A percentile compares a stretch with the other conserved stretches of the same genome.
These are phyloP conservation scores for Zoroaster sp. DNA, from an alignment of 53 echinoderm and acorn worm species.

Conservation along the genomic window DNA sequence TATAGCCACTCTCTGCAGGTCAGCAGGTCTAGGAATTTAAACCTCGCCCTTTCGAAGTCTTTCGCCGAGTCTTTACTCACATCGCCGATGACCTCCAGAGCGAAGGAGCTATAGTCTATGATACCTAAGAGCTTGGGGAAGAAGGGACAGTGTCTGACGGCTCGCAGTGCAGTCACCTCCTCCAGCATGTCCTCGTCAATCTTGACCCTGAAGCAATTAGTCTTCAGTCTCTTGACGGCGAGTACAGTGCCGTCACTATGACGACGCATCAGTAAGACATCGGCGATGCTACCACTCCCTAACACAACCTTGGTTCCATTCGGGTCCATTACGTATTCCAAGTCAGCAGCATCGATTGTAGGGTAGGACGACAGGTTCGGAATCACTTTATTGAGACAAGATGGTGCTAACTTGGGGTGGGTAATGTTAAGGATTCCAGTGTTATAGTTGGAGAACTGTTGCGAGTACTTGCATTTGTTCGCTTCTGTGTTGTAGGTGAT, in stretches of 20 bases:
- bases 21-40: background rate
- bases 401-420: background rate
- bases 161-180: conserved; percentile 15
- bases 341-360: background rate
- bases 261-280: conserved; percentile 9
- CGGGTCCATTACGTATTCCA: background rate
- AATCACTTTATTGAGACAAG: background rate
- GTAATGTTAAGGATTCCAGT: background rate
- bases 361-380: background rate
- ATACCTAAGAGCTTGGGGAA: conserved; percentile 4
- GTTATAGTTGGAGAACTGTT: background rate
- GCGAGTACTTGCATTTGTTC: no score
- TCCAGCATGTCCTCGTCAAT: background rate
- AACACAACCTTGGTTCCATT: background rate
- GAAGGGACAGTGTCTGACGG: background rate
- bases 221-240: background rate
- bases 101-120: conserved; percentile 12
- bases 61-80: background rate
- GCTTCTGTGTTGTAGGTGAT: no score
- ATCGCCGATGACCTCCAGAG: conserved; percentile 13
- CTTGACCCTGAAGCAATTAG: background rate
- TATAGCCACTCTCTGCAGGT: background rate
- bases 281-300: background rate
- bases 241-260: conserved; percentile 3
- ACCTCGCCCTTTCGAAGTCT: background rate